These are phyloP conservation scores for Eretmochelys imbricata DNA, from an alignment of 2,113 vertebrate species.

Conservation along the genomic window DNA sequence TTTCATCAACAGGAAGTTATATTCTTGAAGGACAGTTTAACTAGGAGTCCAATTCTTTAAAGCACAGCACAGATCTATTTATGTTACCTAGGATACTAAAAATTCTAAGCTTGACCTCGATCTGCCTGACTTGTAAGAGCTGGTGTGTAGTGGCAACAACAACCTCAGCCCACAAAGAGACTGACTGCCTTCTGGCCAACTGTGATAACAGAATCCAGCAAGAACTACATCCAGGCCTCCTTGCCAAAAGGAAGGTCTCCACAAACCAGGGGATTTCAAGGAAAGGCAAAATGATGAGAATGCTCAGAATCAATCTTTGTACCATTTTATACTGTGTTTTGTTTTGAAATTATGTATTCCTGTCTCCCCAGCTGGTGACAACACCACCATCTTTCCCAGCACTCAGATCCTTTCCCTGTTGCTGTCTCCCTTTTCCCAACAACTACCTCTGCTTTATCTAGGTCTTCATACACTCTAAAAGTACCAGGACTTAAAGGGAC, in stretches of 20 bases:
- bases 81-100: background rate
- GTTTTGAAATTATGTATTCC: background rate
- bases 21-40: background rate
- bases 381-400: background rate
- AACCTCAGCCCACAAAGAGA: background rate
- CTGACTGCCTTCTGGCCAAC: background rate
- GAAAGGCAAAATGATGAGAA: background rate
- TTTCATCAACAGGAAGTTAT: background rate
- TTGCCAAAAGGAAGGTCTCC: background rate
- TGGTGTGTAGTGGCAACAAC: background rate
- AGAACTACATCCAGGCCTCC: accelerated
- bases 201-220: background rate
- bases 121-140: background rate
- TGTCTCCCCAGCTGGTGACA: background rate
- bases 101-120: background rate
- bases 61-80: background rate
- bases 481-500: background rate
- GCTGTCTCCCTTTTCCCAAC: background rate
- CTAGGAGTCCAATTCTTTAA: background rate
- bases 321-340: background rate
- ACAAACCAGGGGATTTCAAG: accelerated
- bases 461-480: background rate
- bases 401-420: background rate
- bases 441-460: background rate
- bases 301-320: background rate